Conservation (phyloP, 2,113 vertebrate genomes). For the Gobiocypris rarus region DNA sequence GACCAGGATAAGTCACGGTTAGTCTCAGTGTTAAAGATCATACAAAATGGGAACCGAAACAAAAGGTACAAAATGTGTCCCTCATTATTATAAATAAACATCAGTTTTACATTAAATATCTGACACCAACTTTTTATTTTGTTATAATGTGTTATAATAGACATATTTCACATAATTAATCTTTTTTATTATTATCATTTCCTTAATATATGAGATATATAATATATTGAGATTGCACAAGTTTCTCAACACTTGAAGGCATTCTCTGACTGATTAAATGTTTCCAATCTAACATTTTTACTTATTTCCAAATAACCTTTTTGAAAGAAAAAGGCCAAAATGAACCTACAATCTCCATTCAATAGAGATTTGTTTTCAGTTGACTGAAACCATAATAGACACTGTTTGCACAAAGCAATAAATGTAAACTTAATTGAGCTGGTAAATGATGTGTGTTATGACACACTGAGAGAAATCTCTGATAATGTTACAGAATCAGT, state of each 20-base stretch:
- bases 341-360: not conserved
- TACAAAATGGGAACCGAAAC: not conserved
- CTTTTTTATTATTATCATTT: not conserved
- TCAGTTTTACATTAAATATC: no score
- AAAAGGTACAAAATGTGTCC: not conserved
- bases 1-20: slow-evolving; percentile 35
- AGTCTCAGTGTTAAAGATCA: not conserved
- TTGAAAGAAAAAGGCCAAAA: not conserved
- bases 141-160: not conserved
- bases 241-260: not conserved
- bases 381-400: not conserved
- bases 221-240: not conserved
- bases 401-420: not conserved
- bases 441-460: slow-evolving; percentile 15
- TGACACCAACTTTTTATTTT: no score
- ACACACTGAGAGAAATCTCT: slow-evolving; percentile 5
- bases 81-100: no score
- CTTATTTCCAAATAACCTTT: not conserved
- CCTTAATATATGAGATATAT: no score
- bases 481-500: not conserved
- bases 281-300: not conserved
- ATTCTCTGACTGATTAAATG: not conserved
- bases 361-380: not conserved
- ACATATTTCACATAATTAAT: not conserved
- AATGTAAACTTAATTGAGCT: not conserved